A percentile compares a stretch with the other conserved stretches of the same genome.
Conservation (phyloP, 92 coral and sea anemone species). For the Parazoanthus darwini region DNA sequence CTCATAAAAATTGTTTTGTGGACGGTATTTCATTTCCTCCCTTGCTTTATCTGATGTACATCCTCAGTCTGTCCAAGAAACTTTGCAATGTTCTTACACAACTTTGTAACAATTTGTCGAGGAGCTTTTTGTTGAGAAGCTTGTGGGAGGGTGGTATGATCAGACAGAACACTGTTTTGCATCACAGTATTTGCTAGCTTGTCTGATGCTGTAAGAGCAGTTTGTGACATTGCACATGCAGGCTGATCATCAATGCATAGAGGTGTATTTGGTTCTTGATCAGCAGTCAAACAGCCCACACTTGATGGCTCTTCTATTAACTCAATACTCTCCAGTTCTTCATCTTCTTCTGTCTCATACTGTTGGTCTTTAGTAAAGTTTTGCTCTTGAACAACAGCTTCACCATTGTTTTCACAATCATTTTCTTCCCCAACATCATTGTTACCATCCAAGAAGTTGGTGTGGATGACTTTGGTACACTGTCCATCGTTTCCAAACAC, state of each 20-base stretch:
- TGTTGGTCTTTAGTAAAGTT: constrained; percentile 31
- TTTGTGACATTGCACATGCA: neutral
- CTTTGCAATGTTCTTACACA: constrained; percentile 37
- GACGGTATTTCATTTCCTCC: constrained; percentile 39
- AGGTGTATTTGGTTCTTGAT: neutral
- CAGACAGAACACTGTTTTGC: constrained; percentile 4
- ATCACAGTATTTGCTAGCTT: neutral
- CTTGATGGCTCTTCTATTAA: constrained; percentile 1
- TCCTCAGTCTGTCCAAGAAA: constrained; percentile 19
- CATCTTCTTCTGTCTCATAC: constrained; percentile 10
- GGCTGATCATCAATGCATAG: neutral
- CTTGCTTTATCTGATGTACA: constrained; percentile 28
- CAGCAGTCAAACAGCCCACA: constrained; percentile 11
- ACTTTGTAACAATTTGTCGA: constrained; percentile 3
- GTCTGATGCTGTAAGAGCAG: neutral
- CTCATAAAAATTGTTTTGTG: constrained; percentile 24
- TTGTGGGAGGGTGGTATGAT: neutral
- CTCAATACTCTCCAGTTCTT: constrained; percentile 11
- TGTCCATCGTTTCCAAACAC: constrained; percentile 40
- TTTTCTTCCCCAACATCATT: neutral
- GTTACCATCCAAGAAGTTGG: constrained; percentile 37
- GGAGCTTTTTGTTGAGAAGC: neutral
- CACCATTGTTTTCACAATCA: neutral
- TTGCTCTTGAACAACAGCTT: constrained; percentile 12
- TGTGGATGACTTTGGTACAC: constrained; percentile 35